phyloP scores from a whole-genome alignment of 2,888 invertebrate species.

The Acronicta psi region DNA sequence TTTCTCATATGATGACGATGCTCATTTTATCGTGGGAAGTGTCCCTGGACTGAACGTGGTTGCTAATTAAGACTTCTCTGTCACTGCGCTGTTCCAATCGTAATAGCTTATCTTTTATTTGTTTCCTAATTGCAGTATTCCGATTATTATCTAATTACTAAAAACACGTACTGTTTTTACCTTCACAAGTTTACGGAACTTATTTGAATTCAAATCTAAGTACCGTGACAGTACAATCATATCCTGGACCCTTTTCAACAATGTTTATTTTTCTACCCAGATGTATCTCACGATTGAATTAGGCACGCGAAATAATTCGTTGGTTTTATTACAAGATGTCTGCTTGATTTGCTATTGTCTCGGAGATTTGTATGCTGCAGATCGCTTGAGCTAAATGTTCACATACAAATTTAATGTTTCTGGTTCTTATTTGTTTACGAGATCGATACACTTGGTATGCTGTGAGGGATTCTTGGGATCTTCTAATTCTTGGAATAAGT shows the following conservation, averaged over 20 bases:
- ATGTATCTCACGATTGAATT: constrained; percentile 31
- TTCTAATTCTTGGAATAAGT: not conserved
- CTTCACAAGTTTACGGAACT: not conserved
- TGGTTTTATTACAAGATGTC: constrained; percentile 38
- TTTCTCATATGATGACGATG: too few relatives aligned
- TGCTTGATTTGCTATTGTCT: constrained; percentile 4
- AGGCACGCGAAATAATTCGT: constrained; percentile 20
- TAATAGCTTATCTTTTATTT: too few relatives aligned
- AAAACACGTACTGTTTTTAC: too few relatives aligned
- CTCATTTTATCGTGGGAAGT: too few relatives aligned
- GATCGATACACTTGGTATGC: constrained; percentile 27
- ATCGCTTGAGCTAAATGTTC: constrained; percentile 29
- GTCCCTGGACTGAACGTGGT: too few relatives aligned
- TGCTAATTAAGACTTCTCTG: too few relatives aligned
- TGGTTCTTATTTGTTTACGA: not conserved
- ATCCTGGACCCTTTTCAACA: constrained; percentile 7
- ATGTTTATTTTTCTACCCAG: constrained; percentile 10
- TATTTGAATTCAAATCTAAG: not conserved
- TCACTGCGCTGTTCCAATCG: too few relatives aligned
- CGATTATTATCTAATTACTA: too few relatives aligned
- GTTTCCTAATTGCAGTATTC: too few relatives aligned
- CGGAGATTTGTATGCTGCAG: constrained; percentile 37
- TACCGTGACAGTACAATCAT: not conserved
- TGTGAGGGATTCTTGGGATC: constrained; percentile 1
- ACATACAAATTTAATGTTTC: constrained; percentile 22